Evolutionary conservation across 2,888 invertebrate genomes (phyloP).

Genomic region (Mythimna vitellina): DNA sequence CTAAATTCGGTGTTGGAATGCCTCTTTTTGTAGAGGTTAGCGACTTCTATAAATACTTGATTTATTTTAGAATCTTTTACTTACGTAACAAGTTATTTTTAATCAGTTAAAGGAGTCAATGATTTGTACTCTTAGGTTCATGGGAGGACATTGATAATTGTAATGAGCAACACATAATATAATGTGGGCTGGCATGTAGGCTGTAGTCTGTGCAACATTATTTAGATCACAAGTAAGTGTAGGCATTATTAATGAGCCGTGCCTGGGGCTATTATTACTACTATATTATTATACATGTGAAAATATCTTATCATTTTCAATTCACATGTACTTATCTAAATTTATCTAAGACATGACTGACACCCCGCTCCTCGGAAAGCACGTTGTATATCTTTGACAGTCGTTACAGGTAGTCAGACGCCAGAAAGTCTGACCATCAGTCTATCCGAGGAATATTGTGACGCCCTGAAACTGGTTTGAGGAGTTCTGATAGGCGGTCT

Average conservation of each 20-base stretch:
- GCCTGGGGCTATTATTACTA: constrained; percentile 10
- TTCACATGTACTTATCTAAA: too few relatives aligned
- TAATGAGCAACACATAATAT: constrained; percentile 16
- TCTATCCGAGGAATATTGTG: too few relatives aligned
- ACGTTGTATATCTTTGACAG: too few relatives aligned
- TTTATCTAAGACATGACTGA: too few relatives aligned
- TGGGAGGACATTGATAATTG: constrained; percentile 56
- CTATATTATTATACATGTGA: too few relatives aligned
- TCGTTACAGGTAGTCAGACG: too few relatives aligned
- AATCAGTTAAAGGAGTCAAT: constrained; percentile 36
- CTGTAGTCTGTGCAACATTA: constrained; percentile 27
- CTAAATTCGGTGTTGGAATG: too few relatives aligned
- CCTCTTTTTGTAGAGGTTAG: too few relatives aligned
- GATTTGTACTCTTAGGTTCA: constrained; percentile 38
- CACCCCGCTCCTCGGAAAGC: too few relatives aligned
- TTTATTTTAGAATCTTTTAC: neutral
- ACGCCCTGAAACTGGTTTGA: too few relatives aligned
- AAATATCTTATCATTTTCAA: constrained; percentile 1
- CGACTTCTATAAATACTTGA: neutral
- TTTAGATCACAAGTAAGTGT: constrained; percentile 35
- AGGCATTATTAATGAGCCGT: constrained; percentile 34
- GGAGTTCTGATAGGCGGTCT: too few relatives aligned
- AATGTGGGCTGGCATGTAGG: constrained; percentile 45
- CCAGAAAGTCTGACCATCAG: too few relatives aligned
- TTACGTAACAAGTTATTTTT: constrained; percentile 11